A percentile compares a stretch with the other conserved stretches of the same genome.
Conservation (phyloP, 2,113 vertebrate species). For the Arenaria interpres region DNA sequence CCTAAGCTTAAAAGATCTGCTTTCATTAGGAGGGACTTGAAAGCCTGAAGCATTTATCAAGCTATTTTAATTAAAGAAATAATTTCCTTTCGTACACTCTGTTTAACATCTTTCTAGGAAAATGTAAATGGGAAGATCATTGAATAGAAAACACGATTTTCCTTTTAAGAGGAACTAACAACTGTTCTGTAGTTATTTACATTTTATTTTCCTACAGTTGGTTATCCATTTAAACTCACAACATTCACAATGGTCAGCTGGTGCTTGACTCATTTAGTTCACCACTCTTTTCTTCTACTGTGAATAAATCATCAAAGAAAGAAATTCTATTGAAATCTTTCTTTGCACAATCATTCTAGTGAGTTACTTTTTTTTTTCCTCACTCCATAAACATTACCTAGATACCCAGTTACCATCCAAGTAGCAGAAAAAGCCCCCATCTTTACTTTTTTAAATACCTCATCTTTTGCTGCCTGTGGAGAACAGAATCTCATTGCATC, state of each 20-base stretch:
- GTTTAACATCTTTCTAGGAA: constrained; percentile 10
- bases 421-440: not conserved
- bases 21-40: not conserved
- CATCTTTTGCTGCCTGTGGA: not conserved
- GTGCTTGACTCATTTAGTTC: not conserved
- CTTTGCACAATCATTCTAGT: not conserved
- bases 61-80: constrained; percentile 32
- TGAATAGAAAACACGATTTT: not conserved
- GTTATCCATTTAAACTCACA: not conserved
- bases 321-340: not conserved
- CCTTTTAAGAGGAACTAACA: constrained; percentile 19
- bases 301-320: not conserved
- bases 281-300: not conserved
- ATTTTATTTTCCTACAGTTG: not conserved
- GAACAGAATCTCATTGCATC: not conserved
- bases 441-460: not conserved
- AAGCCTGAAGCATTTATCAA: constrained; percentile 21
- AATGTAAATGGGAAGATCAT: constrained; percentile 2
- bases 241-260: not conserved
- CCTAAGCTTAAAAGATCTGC: not conserved
- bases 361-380: not conserved
- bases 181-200: not conserved
- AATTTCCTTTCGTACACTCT: not conserved
- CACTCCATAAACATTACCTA: not conserved
- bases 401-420: not conserved